Base-by-base conservation (phyloP, 2,888 invertebrate species). In the Liodrosophila aerea region DNA sequence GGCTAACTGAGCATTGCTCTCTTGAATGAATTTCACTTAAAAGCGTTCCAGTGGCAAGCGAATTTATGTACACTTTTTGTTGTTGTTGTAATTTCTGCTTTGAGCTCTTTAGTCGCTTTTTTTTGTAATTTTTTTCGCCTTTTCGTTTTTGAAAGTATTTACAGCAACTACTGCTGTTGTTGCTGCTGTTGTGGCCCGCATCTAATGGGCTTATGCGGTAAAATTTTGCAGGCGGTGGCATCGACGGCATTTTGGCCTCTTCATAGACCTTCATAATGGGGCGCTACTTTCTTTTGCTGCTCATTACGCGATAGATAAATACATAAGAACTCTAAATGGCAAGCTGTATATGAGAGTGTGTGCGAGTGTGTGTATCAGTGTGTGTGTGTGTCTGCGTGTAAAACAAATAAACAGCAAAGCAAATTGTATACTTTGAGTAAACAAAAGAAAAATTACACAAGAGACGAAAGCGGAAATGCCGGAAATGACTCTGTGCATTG, bases 161-260 rank as follows among this genome's bases (percentile, higher is more conserved):
- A 46, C 30, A 47, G 51, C 45, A 52, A 51, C 41, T 45, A 51
- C 12, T 37, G 56, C 40, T 54, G 27, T 18, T 34, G 37, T 29
- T 39, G 36, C 29, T 34, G 31, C 9, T 47, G 46, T 62, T 18
- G 75, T 82, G 52, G 54, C 51, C 51, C 80, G 62, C 82, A 65
- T 76, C 81, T 85, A 85, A 83, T 78, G 78, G 69, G 84, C 84
- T 77, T 77, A 71, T 61, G 83, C 73, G 82, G 85, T 83, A 85
- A 65, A 22, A 76, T 63, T 83, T 85, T 33, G 73, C 80, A 75
- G 73, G 64, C 67, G 4, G 36, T 0, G n/a, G 36, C 36, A 15
- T 1, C 13, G 76, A 60, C 62, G 45, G 39, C 54, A 67, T 58
- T 76, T 81, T 64, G 73, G 59, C 39, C 61, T 62, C 56, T 37